Conservation (phyloP, 2,797 vertebrate species). For the Pterois miles region DNA sequence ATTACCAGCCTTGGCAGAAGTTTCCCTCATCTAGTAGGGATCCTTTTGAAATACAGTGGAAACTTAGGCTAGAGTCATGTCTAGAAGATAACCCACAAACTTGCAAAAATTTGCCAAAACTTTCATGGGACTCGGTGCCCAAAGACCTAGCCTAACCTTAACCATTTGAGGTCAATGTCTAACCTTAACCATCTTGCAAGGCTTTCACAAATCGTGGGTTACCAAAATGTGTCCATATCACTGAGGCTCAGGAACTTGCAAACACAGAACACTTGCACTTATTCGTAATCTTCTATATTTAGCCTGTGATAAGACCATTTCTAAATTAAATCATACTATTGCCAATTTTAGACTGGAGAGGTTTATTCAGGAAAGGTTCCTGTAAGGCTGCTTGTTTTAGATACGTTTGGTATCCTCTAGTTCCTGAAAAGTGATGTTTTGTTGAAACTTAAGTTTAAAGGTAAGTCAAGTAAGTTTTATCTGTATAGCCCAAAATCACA, state of each 20-base stretch:
- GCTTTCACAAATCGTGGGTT: too few relatives aligned
- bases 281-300: neutral
- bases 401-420: neutral
- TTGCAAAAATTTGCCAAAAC: too few relatives aligned
- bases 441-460: neutral
- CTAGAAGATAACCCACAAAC: neutral
- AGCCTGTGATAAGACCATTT: neutral
- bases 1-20: slow-evolving; percentile 30
- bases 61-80: neutral
- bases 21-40: slow-evolving; percentile 5
- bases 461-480: too few relatives aligned
- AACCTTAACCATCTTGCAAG: too few relatives aligned
- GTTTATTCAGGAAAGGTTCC: neutral
- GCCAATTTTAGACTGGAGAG: neutral
- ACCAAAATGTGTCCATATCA: neutral
- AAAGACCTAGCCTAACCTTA: too few relatives aligned
- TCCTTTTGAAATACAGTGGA: slow-evolving; percentile 4
- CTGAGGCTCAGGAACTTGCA: too few relatives aligned
- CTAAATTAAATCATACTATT: neutral
- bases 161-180: too few relatives aligned
- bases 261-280: neutral
- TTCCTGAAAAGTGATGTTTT: neutral
- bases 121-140: too few relatives aligned
- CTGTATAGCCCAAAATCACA: too few relatives aligned
- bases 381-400: neutral